A percentile compares a stretch with the other conserved stretches of the same genome.
Conservation (phyloP, 2,888 invertebrate species). For the Ichneumoninae sp. region DNA sequence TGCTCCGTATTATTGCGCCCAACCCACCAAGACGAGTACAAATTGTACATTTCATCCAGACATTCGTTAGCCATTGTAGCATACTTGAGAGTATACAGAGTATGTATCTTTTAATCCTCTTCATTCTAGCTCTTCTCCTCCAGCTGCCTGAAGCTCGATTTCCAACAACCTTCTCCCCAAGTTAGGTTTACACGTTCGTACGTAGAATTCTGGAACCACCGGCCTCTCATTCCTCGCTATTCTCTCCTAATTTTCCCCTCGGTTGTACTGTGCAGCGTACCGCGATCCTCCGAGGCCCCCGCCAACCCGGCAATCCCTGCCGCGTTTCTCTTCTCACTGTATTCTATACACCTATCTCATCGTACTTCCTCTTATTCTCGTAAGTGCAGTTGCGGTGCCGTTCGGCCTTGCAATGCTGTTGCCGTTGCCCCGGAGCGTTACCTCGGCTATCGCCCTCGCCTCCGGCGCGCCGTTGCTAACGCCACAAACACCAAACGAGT, state of each 20-base stretch:
- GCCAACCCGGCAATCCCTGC: conserved; percentile 36
- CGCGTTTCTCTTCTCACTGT: conserved; percentile 62
- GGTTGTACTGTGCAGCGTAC: conserved; percentile 54
- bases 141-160: conserved; percentile 28
- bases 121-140: background rate
- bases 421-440: conserved; percentile 38
- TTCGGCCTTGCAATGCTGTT: conserved; percentile 83
- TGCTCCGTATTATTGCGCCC: background rate
- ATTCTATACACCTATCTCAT: conserved; percentile 66
- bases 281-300: conserved; percentile 47
- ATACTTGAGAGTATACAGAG: background rate
- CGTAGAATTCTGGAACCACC: conserved; percentile 38
- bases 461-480: conserved; percentile 74
- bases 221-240: conserved; percentile 23
- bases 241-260: background rate
- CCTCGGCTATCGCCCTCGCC: conserved; percentile 32
- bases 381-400: conserved; percentile 75
- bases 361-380: conserved; percentile 74
- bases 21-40: background rate
- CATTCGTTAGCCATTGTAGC: background rate
- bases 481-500: conserved; percentile 47
- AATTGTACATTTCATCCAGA: background rate
- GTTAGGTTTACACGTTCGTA: conserved; percentile 36
- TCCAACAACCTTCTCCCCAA: conserved; percentile 40
- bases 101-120: conserved; percentile 14